Conservation (phyloP, 2,113 vertebrate species). For the Leucopsar rothschildi region DNA sequence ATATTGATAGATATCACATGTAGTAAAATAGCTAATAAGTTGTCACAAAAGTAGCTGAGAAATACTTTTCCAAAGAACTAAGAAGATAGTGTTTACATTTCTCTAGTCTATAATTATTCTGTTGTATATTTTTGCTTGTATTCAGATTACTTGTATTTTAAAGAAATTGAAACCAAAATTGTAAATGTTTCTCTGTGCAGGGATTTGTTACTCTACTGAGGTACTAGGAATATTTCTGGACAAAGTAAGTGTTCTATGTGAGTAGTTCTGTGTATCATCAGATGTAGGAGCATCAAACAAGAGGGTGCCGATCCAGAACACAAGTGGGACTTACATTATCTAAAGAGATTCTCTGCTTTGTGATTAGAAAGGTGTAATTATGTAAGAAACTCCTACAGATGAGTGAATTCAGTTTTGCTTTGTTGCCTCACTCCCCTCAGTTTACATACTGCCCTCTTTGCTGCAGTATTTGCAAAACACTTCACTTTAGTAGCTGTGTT, state of each 20-base stretch:
- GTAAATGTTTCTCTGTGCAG: neutral
- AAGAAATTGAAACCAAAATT: neutral
- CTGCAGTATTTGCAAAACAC: neutral
- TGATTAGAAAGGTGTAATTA: neutral
- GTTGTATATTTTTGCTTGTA: neutral
- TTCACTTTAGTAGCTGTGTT: neutral
- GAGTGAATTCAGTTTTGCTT: neutral
- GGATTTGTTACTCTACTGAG: neutral
- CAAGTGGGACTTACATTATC: accelerated
- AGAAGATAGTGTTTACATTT: neutral
- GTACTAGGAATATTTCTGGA: neutral
- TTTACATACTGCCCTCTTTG: neutral
- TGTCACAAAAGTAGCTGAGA: neutral
- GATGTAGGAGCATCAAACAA: neutral
- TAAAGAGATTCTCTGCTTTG: neutral
- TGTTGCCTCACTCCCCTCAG: neutral
- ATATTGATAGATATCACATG: neutral
- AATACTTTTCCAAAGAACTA: neutral
- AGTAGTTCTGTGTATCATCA: neutral
- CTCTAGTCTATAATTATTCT: neutral
- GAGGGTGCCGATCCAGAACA: neutral
- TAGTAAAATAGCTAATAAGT: neutral
- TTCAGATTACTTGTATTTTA: neutral
- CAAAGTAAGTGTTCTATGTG: neutral
- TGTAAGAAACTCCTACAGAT: neutral